These are phyloP conservation scores for Manis pentadactyla DNA, from an alignment of 2,797 vertebrate genomes.

Conservation along the genomic window DNA sequence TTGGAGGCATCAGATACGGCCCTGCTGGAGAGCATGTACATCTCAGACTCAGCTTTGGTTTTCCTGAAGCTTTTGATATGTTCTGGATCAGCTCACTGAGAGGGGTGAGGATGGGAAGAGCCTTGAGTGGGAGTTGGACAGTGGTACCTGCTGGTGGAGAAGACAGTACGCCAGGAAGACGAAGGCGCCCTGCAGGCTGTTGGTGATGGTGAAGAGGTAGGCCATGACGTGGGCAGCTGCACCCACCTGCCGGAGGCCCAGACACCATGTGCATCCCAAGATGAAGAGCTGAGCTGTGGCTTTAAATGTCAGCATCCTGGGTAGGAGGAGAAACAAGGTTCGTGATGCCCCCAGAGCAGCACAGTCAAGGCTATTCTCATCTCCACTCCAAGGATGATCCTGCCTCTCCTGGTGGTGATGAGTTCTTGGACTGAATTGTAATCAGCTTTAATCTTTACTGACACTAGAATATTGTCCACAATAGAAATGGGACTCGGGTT, in stretches of 20 bases:
- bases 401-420: neutral
- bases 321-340: neutral
- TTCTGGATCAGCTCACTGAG: neutral
- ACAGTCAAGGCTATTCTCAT: neutral
- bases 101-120: neutral
- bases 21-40: neutral
- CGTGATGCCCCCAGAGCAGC: fast-evolving
- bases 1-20: neutral
- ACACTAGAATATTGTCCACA: neutral
- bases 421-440: neutral
- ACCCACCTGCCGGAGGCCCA: conserved; percentile 71
- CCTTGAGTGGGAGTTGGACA: neutral
- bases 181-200: conserved; percentile 73
- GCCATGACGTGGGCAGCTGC: neutral
- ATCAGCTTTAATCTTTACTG: neutral
- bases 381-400: neutral
- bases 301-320: conserved; percentile 76
- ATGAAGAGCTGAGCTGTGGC: conserved; percentile 69
- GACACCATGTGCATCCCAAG: conserved; percentile 74
- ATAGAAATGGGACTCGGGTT: neutral
- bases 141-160: conserved; percentile 67
- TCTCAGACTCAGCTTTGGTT: neutral
- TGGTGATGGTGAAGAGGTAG: conserved; percentile 74
- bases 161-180: conserved; percentile 78
- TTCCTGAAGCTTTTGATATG: neutral